phyloP scores from a whole-genome alignment of 2,797 vertebrate species.

The Poeciliopsis presidionis region DNA sequence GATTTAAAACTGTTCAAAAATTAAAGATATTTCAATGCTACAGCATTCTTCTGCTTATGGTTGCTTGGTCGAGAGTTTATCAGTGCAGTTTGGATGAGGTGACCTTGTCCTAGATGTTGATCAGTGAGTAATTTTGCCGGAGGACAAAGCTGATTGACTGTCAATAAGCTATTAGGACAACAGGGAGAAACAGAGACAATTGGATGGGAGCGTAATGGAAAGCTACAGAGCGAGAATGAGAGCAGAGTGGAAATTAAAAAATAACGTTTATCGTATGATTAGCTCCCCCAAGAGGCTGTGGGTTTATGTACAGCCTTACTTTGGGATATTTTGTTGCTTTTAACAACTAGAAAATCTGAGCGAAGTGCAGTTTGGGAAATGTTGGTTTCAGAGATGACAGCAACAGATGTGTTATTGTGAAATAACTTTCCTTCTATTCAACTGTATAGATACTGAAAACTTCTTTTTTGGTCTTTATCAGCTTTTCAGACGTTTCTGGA shows the following conservation, averaged over 20 bases:
- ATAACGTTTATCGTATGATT: neutral
- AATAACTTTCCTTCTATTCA: neutral
- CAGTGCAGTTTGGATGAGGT: slow-evolving; percentile 34
- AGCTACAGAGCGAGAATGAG: neutral
- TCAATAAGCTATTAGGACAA: slow-evolving; percentile 84
- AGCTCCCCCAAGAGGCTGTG: slow-evolving; percentile 3
- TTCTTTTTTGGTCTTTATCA: neutral
- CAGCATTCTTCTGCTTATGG: neutral
- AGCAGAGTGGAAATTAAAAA: neutral
- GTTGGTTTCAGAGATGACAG: neutral
- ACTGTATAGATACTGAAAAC: neutral
- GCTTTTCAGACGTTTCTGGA: neutral
- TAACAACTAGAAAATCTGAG: neutral
- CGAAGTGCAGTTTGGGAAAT: neutral
- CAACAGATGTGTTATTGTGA: neutral
- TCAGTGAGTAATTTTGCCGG: slow-evolving; percentile 70
- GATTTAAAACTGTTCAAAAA: neutral
- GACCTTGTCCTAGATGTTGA: slow-evolving; percentile 89
- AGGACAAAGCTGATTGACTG: slow-evolving; percentile 77
- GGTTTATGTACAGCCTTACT: neutral
- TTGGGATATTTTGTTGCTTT: neutral
- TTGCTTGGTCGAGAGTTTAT: slow-evolving; percentile 15
- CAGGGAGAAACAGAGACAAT: slow-evolving; percentile 33
- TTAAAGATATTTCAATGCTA: neutral
- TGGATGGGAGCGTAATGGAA: slow-evolving; percentile 14